Evolutionary conservation across 35 echinoderm and acorn worm species (phyloP).

Genomic region (Nesometra sesokonis): DNA sequence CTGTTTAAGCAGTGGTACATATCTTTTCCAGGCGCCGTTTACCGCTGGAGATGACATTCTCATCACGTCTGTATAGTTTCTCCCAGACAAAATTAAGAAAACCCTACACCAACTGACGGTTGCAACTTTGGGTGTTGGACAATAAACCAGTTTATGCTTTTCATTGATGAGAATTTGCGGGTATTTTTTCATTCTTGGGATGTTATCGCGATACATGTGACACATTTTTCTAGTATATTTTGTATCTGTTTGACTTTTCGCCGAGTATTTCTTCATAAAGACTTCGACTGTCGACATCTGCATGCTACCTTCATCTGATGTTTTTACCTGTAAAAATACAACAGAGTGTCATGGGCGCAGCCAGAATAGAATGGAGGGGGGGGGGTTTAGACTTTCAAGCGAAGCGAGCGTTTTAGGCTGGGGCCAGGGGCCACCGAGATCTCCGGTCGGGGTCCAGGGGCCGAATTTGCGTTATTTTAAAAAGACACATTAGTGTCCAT

Average conservation of each 20-base stretch:
- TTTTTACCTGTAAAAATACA: no score
- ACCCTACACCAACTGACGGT: conserved; percentile 46
- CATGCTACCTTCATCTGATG: no score
- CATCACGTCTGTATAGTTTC: neutral
- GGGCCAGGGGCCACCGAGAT: no score
- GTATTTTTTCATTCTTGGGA: neutral
- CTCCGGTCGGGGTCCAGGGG: no score
- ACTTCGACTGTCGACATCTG: no score
- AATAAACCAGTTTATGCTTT: conserved; percentile 45
- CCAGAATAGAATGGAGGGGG: no score
- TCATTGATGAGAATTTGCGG: conserved; percentile 22
- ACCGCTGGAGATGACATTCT: neutral
- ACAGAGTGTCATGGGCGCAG: no score
- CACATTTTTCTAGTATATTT: neutral
- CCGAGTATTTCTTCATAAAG: neutral
- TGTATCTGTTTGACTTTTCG: neutral
- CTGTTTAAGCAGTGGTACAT: neutral
- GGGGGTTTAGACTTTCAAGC: no score
- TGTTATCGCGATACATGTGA: neutral
- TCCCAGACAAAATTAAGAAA: conserved; percentile 18
- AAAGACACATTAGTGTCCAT: no score
- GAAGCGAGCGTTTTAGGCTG: no score
- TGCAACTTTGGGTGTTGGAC: conserved; percentile 38
- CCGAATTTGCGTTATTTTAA: no score
- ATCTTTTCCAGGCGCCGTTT: neutral